Conservation (phyloP, 2,113 vertebrate genomes). For the Numida meleagris region DNA sequence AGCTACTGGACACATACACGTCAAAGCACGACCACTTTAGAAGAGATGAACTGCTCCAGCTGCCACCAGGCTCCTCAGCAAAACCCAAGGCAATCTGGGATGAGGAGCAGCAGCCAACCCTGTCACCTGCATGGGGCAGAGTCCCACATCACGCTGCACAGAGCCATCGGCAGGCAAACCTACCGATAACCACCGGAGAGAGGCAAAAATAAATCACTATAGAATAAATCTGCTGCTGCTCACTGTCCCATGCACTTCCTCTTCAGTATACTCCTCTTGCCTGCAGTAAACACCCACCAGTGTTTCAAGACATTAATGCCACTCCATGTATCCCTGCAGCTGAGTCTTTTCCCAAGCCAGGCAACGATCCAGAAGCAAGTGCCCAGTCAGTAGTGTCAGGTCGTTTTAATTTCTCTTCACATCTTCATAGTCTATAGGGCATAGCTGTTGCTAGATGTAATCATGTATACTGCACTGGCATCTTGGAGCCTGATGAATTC, state of each 20-base stretch:
- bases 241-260: not conserved
- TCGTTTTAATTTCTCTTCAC: constrained; percentile 37
- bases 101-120: not conserved
- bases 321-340: constrained; percentile 38
- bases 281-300: constrained; percentile 52
- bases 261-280: constrained; percentile 31
- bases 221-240: not conserved
- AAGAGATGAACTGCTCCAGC: not conserved
- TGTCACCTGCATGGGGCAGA: not conserved
- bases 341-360: constrained; percentile 33
- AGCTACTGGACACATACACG: too few relatives aligned
- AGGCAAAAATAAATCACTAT: not conserved
- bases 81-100: not conserved
- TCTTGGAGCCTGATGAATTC: constrained; percentile 23
- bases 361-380: constrained; percentile 44
- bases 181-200: not conserved
- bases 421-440: constrained; percentile 35
- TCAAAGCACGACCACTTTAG: not conserved
- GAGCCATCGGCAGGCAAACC: not conserved
- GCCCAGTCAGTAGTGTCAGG: constrained; percentile 38
- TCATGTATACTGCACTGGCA: constrained; percentile 28
- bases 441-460: constrained; percentile 39
- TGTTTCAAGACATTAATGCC: constrained; percentile 8
- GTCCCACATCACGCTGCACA: not conserved
- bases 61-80: not conserved